phyloP scores from a whole-genome alignment of 2,797 vertebrate species.

The Chiropotes sagulatus region DNA sequence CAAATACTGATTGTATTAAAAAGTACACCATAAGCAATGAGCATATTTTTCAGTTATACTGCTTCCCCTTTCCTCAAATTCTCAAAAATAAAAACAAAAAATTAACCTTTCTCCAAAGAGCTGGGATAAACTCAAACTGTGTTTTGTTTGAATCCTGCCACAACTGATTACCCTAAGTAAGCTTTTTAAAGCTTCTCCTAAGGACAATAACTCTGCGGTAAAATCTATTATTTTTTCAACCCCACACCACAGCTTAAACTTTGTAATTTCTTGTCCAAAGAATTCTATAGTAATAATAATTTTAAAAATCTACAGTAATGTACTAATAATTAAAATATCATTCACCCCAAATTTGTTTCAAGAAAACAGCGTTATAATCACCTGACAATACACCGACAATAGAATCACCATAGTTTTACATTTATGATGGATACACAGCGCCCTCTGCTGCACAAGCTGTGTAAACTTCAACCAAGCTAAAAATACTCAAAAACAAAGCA shows the following conservation, averaged over 20 bases:
- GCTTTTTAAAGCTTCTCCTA: neutral
- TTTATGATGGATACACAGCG: constrained; percentile 30
- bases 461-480: neutral
- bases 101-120: neutral
- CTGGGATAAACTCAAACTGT: neutral
- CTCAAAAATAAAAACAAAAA: neutral
- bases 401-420: neutral
- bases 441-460: constrained; percentile 81
- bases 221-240: neutral
- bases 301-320: neutral
- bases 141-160: neutral
- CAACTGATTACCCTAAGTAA: neutral
- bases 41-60: neutral
- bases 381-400: neutral
- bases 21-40: neutral
- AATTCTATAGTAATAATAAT: neutral
- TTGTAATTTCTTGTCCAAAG: neutral
- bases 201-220: neutral
- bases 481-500: neutral
- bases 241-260: neutral
- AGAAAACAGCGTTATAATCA: neutral
- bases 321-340: constrained; percentile 16
- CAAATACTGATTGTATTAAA: neutral
- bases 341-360: neutral
- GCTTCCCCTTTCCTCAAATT: neutral